Conservation (phyloP, 2,797 vertebrate genomes). For the Dromococcyx pavoninus region DNA sequence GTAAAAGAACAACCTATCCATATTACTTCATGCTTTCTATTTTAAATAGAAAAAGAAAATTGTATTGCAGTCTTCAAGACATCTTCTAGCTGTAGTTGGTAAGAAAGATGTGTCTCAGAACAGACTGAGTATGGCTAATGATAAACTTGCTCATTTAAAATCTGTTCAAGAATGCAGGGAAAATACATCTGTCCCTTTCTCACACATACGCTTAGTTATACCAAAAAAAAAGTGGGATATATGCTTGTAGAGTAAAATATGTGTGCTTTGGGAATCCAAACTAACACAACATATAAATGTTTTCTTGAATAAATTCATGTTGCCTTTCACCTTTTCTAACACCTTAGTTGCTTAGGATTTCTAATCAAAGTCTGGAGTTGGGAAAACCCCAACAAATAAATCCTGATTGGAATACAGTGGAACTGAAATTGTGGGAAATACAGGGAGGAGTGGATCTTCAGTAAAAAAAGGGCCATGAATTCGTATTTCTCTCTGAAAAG, state of each 20-base stretch:
- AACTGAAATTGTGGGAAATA: neutral
- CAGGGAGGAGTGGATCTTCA: neutral
- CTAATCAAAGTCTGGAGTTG: neutral
- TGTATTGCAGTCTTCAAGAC: neutral
- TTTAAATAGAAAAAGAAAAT: neutral
- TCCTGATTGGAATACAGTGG: neutral
- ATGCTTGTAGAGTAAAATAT: neutral
- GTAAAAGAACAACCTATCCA: neutral
- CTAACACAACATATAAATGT: neutral
- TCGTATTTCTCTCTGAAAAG: neutral
- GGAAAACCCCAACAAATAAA: neutral
- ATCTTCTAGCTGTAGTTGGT: neutral
- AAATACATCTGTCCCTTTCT: slow-evolving; percentile 1
- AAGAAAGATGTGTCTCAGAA: neutral
- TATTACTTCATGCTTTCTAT: neutral
- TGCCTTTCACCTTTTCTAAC: neutral
- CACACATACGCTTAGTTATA: neutral
- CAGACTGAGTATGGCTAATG: neutral
- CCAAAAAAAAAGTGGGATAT: neutral
- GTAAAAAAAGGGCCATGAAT: neutral
- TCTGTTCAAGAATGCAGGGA: neutral
- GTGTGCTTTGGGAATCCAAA: neutral
- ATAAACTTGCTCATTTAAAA: slow-evolving; percentile 18
- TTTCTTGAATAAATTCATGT: neutral
- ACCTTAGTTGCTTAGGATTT: neutral